Base-by-base conservation (phyloP, 2,888 invertebrate genomes). In the Cheilosia grossa region DNA sequence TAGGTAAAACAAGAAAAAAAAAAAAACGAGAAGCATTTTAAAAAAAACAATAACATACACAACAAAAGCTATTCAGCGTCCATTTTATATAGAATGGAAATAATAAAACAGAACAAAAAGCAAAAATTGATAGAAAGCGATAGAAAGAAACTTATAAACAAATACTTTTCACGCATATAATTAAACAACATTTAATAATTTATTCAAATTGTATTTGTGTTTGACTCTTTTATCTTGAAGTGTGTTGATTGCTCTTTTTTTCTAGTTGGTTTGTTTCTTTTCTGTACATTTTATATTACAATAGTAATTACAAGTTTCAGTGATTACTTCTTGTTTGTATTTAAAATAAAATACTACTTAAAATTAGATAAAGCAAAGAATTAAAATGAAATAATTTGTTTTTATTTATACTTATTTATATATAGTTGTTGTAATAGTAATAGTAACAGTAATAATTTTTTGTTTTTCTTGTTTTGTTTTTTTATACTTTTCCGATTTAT, bases 151-250 rank as follows among this genome's bases (percentile, higher is more conserved):
- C 44, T 17, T 40, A 58, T 17, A 58, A 58, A n/a, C 40, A 19
- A 47, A 47, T 19, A 4, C 42, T 9, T n/a, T 63, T 13, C 40
- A 63, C 19, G 44, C 72, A 66, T 73, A 67, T n/a, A 82, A 73
- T 74, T 74, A 83, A 83, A 79, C 58, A 83, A 56, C 63, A 56
- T 51, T 59, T 61, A 70, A 80, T 75, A 80, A 74, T 83, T 80
- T 74, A 79, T 80, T 80, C 79, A 83, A 70, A 80, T 83, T 80
- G 63, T 75, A 80, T 83, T 83, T 83, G 70, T 78, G 64, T 67
- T 72, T 72, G 67, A 74, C 64, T 69, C 49, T 37, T 47, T 67
- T 17, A 17, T 69, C 44, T 61, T 37, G 21, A 56, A 21, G 37
- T 75, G 51, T 54, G 69, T 64, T 73, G 63, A 64, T 79, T 67